A percentile compares a stretch with the other conserved stretches of the same genome.
Conservation (phyloP, 1,140 invertebrate genomes). For the Drosophila bifasciata region DNA sequence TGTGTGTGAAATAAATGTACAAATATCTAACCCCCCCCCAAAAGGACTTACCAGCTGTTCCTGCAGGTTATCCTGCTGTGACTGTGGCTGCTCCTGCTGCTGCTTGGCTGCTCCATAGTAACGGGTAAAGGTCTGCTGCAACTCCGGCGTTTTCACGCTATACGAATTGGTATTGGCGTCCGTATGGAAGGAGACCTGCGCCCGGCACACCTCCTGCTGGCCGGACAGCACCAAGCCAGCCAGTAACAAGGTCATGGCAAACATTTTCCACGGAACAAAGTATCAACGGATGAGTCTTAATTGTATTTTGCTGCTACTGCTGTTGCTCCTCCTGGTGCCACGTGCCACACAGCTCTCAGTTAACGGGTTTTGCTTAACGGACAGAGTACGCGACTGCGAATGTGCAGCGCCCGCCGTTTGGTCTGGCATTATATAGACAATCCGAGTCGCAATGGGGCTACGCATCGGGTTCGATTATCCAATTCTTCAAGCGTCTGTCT, state of each 20-base stretch:
- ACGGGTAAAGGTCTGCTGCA: slow-evolving; percentile 79
- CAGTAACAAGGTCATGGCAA: slow-evolving; percentile 29
- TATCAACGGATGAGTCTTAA: slow-evolving; percentile 27
- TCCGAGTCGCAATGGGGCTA: no score
- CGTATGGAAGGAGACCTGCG: slow-evolving; percentile 76
- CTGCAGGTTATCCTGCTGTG: slow-evolving; percentile 31
- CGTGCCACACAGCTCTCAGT: slow-evolving; percentile 9
- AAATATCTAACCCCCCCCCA: slow-evolving; percentile 1
- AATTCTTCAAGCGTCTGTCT: no score
- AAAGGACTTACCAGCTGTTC: slow-evolving; percentile 57
- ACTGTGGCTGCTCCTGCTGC: slow-evolving; percentile 31
- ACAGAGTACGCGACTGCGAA: slow-evolving; percentile 5
- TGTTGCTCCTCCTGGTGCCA: slow-evolving; percentile 1
- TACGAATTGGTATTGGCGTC: slow-evolving; percentile 79
- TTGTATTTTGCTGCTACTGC: slow-evolving; percentile 19
- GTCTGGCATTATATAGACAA: slow-evolving; percentile 27
- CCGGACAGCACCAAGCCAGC: slow-evolving; percentile 38
- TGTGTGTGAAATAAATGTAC: slow-evolving; percentile 13
- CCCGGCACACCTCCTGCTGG: slow-evolving; percentile 50
- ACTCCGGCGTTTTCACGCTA: slow-evolving; percentile 72
- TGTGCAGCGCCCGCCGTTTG: slow-evolving; percentile 36
- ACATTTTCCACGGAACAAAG: slow-evolving; percentile 25
- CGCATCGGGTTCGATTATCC: not conserved
- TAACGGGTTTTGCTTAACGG: not conserved
- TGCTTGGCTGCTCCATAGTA: slow-evolving; percentile 67